Evolutionary conservation across 2,888 invertebrate species (phyloP).

Genomic region (Meloe dianella): DNA sequence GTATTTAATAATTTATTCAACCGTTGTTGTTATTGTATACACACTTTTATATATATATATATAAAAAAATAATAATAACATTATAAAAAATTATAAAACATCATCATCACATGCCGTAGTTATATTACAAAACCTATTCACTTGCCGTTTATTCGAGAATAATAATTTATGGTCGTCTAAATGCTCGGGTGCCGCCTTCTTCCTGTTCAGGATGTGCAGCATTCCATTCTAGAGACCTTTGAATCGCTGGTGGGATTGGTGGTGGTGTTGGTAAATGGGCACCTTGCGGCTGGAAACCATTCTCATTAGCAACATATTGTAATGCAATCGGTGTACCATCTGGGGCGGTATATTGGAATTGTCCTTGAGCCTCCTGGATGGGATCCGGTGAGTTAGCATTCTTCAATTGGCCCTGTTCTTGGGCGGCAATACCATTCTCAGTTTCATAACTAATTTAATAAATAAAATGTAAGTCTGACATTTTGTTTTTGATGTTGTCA

Average conservation of each 20-base stretch:
- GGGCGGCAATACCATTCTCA: conserved; percentile 62
- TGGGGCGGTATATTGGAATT: conserved; percentile 65
- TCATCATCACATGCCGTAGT: conserved; percentile 26
- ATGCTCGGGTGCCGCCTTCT: conserved; percentile 25
- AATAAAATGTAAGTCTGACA: not conserved
- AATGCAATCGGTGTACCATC: conserved; percentile 68
- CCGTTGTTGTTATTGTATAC: not conserved
- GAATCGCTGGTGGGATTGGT: conserved; percentile 72
- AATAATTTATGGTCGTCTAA: conserved; percentile 22
- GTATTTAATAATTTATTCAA: not conserved
- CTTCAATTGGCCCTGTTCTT: conserved; percentile 56
- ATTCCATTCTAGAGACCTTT: conserved; percentile 68
- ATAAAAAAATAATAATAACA: not conserved
- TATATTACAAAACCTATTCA: not conserved
- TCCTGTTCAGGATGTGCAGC: conserved; percentile 67
- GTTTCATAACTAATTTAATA: conserved; percentile 58
- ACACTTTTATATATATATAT: not conserved
- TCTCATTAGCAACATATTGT: conserved; percentile 71
- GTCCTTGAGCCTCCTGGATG: conserved; percentile 62
- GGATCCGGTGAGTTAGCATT: conserved; percentile 61
- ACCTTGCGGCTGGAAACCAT: conserved; percentile 71
- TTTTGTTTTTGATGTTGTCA: conserved; percentile 39
- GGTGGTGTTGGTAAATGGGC: conserved; percentile 67
- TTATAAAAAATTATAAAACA: not conserved
- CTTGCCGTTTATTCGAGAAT: not conserved